phyloP scores from a whole-genome alignment of 2,113 vertebrate genomes.

The Naja naja region DNA sequence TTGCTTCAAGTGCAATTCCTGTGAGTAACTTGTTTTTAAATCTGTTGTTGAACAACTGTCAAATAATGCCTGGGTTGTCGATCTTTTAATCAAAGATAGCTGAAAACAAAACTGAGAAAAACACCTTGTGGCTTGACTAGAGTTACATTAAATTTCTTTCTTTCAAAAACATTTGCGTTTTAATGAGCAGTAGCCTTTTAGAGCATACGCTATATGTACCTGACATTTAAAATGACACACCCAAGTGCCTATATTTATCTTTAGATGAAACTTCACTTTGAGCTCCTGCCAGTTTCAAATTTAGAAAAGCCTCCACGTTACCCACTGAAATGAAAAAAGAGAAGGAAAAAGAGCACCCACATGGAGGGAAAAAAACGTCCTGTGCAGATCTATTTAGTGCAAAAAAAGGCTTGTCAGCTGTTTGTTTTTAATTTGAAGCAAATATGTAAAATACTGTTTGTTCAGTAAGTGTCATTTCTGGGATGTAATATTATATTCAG shows the following conservation, averaged over 20 bases:
- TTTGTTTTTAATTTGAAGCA: not conserved
- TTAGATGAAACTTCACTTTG: conserved; percentile 20
- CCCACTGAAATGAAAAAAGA: not conserved
- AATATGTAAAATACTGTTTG: not conserved
- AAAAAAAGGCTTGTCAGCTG: not conserved
- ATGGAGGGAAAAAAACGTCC: not conserved
- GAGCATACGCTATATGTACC: conserved; percentile 51
- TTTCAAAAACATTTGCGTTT: conserved; percentile 51
- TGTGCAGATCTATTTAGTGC: not conserved
- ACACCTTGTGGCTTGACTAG: conserved; percentile 83
- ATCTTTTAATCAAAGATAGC: conserved; percentile 73
- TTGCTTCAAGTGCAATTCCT: not conserved
- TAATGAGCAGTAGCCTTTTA: conserved; percentile 47
- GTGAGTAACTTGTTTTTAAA: not conserved
- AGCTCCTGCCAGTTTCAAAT: conserved; percentile 12
- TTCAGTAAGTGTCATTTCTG: not conserved
- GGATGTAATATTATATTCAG: not conserved
- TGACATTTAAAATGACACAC: conserved; percentile 69
- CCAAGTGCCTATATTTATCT: conserved; percentile 33
- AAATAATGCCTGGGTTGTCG: conserved; percentile 56
- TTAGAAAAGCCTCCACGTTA: not conserved
- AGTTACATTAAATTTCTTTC: conserved; percentile 72
- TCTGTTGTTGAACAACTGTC: conserved; percentile 19
- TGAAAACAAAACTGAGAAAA: conserved; percentile 92
- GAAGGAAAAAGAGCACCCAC: not conserved